A percentile compares a stretch with the other conserved stretches of the same genome.
These are phyloP conservation scores for Drosophila phalerata DNA, from an alignment of 2,888 invertebrate species.

Conservation along the genomic window DNA sequence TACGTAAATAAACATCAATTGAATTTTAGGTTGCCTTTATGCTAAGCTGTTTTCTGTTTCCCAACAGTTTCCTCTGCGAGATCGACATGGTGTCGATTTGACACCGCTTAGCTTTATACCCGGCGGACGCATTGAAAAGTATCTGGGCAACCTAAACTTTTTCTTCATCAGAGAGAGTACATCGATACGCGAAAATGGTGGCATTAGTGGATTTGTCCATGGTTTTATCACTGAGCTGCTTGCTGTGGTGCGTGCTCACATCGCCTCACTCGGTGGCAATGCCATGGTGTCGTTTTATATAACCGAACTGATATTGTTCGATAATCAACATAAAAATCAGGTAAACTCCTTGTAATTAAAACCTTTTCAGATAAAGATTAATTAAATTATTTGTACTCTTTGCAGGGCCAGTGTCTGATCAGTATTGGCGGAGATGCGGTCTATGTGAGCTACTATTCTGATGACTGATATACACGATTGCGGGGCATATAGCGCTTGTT, in stretches of 20 bases:
- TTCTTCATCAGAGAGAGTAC: slow-evolving; percentile 98
- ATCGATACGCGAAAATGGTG: slow-evolving; percentile 95
- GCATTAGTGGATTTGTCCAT: slow-evolving; percentile 97
- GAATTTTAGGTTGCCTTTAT: neutral
- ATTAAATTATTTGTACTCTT: slow-evolving; percentile 62
- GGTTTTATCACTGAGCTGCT: slow-evolving; percentile 96
- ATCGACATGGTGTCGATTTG: slow-evolving; percentile 89
- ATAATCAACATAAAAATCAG: slow-evolving; percentile 98
- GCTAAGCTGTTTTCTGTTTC: neutral
- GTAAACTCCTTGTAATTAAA: slow-evolving; percentile 86
- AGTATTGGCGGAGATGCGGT: slow-evolving; percentile 98
- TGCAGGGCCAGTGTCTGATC: slow-evolving; percentile 97
- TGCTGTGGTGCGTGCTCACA: slow-evolving; percentile 96
- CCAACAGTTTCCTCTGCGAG: slow-evolving; percentile 81
- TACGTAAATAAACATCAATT: slow-evolving; percentile 55
- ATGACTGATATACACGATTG: slow-evolving; percentile 85
- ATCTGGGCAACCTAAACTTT: slow-evolving; percentile 96
- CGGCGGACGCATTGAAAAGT: slow-evolving; percentile 91
- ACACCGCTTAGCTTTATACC: slow-evolving; percentile 93
- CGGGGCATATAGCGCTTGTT: slow-evolving; percentile 84
- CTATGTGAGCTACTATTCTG: slow-evolving; percentile 90
- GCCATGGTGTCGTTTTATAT: slow-evolving; percentile 97
- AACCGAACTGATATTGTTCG: slow-evolving; percentile 95
- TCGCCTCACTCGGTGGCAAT: slow-evolving; percentile 96
- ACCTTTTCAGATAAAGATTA: neutral